Conservation (phyloP, 1,140 invertebrate species). For the Maconellicoccus hirsutus region DNA sequence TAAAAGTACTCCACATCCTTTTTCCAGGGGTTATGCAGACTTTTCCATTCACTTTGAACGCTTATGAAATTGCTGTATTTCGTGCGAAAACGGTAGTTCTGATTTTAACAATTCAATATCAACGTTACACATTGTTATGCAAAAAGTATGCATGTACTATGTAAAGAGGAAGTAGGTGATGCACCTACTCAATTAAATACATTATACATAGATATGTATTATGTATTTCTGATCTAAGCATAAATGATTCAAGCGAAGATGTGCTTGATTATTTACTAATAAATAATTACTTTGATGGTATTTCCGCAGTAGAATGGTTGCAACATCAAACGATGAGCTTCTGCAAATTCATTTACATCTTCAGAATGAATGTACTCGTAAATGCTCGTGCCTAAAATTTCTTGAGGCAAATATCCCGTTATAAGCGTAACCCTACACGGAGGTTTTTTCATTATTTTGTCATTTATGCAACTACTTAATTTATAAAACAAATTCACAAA, state of each 20-base stretch:
- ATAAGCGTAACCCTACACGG: constrained; percentile 74
- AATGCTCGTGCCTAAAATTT: constrained; percentile 80
- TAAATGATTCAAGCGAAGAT: too few relatives aligned
- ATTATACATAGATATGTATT: too few relatives aligned
- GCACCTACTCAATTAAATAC: too few relatives aligned
- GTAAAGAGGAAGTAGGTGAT: too few relatives aligned
- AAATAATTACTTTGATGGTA: not conserved
- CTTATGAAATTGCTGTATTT: constrained; percentile 61
- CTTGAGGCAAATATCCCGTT: constrained; percentile 82
- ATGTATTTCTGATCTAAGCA: too few relatives aligned
- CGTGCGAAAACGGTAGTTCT: constrained; percentile 64
- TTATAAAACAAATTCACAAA: constrained; percentile 14
- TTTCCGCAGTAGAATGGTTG: constrained; percentile 33
- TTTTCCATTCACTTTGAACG: constrained; percentile 71
- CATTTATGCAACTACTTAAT: too few relatives aligned
- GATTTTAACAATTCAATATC: too few relatives aligned
- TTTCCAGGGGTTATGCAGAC: constrained; percentile 83
- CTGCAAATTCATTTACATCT: constrained; percentile 66
- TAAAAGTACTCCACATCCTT: constrained; percentile 82
- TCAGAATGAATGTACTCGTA: constrained; percentile 86
- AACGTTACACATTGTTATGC: too few relatives aligned
- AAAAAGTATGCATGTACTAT: too few relatives aligned
- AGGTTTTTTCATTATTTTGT: too few relatives aligned
- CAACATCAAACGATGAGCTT: constrained; percentile 70
- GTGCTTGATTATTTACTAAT: too few relatives aligned